Percentiles rank a stretch among this genome's conserved stretches.
Evolutionary conservation across 2,888 invertebrate genomes (phyloP).

Genomic region (Agriotes lineatus): DNA sequence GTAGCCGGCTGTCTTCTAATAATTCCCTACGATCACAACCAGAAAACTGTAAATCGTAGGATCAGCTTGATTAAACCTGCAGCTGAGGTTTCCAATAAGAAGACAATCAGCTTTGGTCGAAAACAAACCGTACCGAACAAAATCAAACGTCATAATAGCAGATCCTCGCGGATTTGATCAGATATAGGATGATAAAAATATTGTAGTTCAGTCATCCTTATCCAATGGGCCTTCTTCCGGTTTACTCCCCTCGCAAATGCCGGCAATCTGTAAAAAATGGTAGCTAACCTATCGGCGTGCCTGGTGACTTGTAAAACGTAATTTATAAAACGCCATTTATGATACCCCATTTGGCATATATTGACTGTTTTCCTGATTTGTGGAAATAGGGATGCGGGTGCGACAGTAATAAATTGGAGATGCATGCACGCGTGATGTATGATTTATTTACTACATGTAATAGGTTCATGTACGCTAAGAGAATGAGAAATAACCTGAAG

Average conservation of each 20-base stretch:
- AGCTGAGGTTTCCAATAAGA: constrained; percentile 10
- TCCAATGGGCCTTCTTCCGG: constrained; percentile 47
- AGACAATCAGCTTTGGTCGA: constrained; percentile 17
- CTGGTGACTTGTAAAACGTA: constrained; percentile 49
- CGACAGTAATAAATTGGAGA: constrained; percentile 44
- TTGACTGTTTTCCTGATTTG: constrained; percentile 50
- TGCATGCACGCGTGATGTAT: constrained; percentile 35
- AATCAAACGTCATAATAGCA: constrained; percentile 47
- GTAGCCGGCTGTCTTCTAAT: not conserved
- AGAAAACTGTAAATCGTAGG: constrained; percentile 9
- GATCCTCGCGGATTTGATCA: constrained; percentile 45
- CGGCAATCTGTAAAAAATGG: constrained; percentile 47
- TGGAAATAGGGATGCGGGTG: constrained; percentile 44
- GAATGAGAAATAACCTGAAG: constrained; percentile 27
- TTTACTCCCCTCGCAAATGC: constrained; percentile 41
- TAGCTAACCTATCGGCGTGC: constrained; percentile 43
- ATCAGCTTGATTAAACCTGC: constrained; percentile 16
- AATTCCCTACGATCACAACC: constrained; percentile 4
- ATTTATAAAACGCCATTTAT: constrained; percentile 52
- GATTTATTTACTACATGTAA: constrained; percentile 43
- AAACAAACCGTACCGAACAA: constrained; percentile 42
- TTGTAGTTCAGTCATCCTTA: constrained; percentile 48
- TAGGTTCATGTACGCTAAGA: constrained; percentile 24
- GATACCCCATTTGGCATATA: constrained; percentile 50
- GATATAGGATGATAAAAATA: constrained; percentile 50